Conservation (phyloP, 2,113 vertebrate species). For the Elephas maximus region DNA sequence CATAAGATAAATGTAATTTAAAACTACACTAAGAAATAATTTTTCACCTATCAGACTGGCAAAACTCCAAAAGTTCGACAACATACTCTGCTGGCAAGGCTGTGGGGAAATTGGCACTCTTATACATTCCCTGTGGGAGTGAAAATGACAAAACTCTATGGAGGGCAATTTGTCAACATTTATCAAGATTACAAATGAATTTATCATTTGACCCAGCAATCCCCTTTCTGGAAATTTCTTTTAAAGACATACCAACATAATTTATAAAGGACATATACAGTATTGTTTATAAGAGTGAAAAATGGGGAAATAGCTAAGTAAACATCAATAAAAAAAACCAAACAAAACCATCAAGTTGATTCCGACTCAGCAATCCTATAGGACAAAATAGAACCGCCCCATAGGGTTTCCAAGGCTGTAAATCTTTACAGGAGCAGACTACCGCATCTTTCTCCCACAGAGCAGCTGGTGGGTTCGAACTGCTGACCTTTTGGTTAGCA, state of each 20-base stretch:
- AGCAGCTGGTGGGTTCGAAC: too few relatives aligned
- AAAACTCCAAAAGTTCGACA: not conserved
- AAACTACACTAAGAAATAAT: conserved; percentile 18
- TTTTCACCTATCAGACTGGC: not conserved
- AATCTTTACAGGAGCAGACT: too few relatives aligned
- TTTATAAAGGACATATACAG: not conserved
- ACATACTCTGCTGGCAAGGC: not conserved
- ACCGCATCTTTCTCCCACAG: too few relatives aligned
- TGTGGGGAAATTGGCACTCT: not conserved
- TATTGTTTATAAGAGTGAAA: not conserved
- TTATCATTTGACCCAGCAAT: not conserved
- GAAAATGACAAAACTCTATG: not conserved
- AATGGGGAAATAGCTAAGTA: not conserved
- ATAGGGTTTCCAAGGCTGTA: too few relatives aligned
- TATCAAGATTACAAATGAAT: conserved; percentile 21
- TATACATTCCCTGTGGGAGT: not conserved
- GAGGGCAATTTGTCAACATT: not conserved
- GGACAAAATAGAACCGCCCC: too few relatives aligned
- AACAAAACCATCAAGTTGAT: too few relatives aligned
- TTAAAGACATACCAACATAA: not conserved
- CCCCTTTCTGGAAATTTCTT: conserved; percentile 61
- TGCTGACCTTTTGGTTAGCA: too few relatives aligned
- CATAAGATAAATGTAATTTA: conserved; percentile 50
- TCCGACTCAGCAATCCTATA: too few relatives aligned
- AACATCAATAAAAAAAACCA: not conserved